Conservation (phyloP, 2,113 vertebrate genomes). For the Recurvirostra avosetta region DNA sequence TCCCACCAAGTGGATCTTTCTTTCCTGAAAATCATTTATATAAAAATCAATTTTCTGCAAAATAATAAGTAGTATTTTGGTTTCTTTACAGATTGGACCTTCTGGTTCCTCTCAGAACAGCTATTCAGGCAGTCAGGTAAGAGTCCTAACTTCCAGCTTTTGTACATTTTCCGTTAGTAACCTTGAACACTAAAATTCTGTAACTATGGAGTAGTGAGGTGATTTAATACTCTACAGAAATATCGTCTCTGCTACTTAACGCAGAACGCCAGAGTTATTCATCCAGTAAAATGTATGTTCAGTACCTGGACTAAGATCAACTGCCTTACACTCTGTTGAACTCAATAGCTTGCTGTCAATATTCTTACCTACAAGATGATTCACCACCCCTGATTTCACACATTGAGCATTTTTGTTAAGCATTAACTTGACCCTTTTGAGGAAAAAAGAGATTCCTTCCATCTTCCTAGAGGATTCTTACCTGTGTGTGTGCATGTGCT, state of each 20-base stretch:
- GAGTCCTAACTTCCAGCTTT: neutral
- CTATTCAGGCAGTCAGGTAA: conserved; percentile 27
- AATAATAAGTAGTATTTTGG: neutral
- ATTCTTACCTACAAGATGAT: neutral
- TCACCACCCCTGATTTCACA: neutral
- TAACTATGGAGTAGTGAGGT: neutral
- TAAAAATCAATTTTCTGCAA: neutral
- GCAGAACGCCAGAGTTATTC: neutral
- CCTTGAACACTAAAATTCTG: neutral
- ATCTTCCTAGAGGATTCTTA: neutral
- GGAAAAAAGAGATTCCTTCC: neutral
- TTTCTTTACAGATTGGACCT: conserved; percentile 38
- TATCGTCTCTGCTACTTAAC: neutral
- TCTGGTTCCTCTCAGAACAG: neutral
- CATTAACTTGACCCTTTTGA: neutral
- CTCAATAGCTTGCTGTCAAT: neutral
- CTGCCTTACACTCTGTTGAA: neutral
- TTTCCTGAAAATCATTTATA: neutral
- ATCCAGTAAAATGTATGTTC: neutral
- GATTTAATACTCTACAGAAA: neutral
- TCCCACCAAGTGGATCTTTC: neutral
- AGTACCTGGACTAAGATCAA: neutral
- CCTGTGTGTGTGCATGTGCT: neutral
- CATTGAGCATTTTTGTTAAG: neutral
- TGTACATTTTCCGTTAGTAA: neutral